Evolutionary conservation across 2,113 vertebrate species (phyloP).

Genomic region (Megaceryle maxima): DNA sequence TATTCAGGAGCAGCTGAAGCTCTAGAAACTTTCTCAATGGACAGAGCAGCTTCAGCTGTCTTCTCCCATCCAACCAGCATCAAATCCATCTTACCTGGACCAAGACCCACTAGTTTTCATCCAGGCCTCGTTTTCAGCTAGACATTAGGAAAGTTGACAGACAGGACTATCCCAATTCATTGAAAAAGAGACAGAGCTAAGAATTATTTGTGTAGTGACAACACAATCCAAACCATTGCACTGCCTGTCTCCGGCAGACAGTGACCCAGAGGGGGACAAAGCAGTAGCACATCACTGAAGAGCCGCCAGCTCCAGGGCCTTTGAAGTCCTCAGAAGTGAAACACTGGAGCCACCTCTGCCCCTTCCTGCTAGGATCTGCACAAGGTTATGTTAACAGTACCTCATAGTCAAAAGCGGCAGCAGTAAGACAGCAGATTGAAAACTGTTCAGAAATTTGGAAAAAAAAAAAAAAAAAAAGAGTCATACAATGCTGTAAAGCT

Average conservation of each 20-base stretch:
- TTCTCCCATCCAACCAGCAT: neutral
- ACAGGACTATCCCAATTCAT: neutral
- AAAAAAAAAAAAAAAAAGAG: neutral
- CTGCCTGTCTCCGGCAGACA: neutral
- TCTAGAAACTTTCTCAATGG: neutral
- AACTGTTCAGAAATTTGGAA: neutral
- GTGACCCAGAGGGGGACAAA: neutral
- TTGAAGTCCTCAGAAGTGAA: neutral
- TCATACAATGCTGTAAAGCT: neutral
- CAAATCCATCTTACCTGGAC: slow-evolving; percentile 23
- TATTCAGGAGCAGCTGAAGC: neutral
- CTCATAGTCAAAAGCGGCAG: neutral
- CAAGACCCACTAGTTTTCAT: slow-evolving; percentile 35
- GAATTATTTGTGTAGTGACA: neutral
- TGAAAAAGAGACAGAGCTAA: slow-evolving; percentile 23
- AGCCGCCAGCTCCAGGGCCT: neutral
- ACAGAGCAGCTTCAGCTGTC: neutral
- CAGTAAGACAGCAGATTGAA: neutral
- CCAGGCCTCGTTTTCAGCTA: slow-evolving; percentile 23
- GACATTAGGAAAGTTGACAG: neutral
- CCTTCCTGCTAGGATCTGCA: neutral
- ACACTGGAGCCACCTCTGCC: neutral
- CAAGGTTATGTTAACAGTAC: neutral
- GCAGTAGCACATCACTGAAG: neutral
- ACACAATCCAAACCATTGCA: neutral